Conservation (phyloP, 2,113 vertebrate genomes). For the Riparia riparia region DNA sequence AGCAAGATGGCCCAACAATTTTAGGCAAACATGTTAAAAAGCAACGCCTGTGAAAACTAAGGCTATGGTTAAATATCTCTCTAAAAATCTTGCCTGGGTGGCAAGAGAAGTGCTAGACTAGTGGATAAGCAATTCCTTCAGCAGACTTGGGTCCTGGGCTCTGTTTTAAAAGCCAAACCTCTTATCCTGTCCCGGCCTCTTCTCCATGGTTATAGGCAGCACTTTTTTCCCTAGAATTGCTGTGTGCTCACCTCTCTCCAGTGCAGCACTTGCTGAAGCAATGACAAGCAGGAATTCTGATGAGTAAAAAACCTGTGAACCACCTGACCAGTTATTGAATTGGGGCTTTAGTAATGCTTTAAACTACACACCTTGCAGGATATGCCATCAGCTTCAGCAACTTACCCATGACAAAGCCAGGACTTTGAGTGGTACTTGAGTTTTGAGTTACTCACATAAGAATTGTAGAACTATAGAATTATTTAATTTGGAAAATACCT, state of each 20-base stretch:
- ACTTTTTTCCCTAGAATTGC: background rate
- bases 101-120: background rate
- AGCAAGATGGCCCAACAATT: background rate
- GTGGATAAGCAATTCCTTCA: background rate
- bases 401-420: background rate
- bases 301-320: background rate
- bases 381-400: background rate
- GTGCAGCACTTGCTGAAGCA: accelerated
- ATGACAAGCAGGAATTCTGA: background rate
- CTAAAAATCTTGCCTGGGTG: background rate
- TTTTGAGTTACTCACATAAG: accelerated
- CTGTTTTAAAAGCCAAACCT: background rate
- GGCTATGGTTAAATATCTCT: background rate
- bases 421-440: background rate
- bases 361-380: background rate
- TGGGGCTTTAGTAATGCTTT: background rate
- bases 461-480: background rate
- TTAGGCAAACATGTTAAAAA: background rate
- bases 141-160: background rate
- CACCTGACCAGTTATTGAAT: background rate
- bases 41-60: accelerated
- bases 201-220: background rate
- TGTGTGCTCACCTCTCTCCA: background rate
- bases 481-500: background rate
- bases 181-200: background rate